phyloP scores from a whole-genome alignment of 1,140 invertebrate species.

The Pinna nobilis region DNA sequence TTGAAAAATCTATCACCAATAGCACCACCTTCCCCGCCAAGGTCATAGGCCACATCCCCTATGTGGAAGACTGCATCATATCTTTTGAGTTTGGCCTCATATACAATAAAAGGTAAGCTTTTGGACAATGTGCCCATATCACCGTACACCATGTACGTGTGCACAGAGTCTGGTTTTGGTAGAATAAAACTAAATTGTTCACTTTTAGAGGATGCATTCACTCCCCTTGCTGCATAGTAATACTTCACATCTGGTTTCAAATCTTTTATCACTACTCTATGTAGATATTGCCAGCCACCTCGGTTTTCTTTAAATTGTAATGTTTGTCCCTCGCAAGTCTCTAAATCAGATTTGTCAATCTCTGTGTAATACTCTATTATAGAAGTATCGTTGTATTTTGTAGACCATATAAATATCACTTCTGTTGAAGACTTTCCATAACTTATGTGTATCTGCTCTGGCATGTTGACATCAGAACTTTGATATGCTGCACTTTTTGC shows the following conservation, averaged over 20 bases:
- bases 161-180: slow-evolving; percentile 32
- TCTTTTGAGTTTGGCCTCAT: slow-evolving; percentile 83
- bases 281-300: slow-evolving; percentile 51
- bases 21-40: slow-evolving; percentile 63
- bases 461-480: slow-evolving; percentile 9
- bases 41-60: slow-evolving; percentile 77
- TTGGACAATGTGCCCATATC: slow-evolving; percentile 92
- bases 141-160: slow-evolving; percentile 86
- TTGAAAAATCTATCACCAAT: slow-evolving; percentile 72
- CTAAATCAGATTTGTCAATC: slow-evolving; percentile 24
- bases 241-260: slow-evolving; percentile 54
- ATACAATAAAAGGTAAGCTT: slow-evolving; percentile 85
- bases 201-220: slow-evolving; percentile 41
- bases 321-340: slow-evolving; percentile 32
- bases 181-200: slow-evolving; percentile 56
- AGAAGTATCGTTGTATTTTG: slow-evolving; percentile 41
- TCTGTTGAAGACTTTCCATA: slow-evolving; percentile 59
- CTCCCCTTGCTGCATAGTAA: slow-evolving; percentile 52
- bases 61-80: slow-evolving; percentile 93
- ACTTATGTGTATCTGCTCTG: slow-evolving; percentile 61
- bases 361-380: slow-evolving; percentile 55
- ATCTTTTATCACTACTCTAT: slow-evolving; percentile 53
- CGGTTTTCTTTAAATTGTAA: slow-evolving; percentile 44
- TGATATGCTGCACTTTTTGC: too few relatives aligned
- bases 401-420: slow-evolving; percentile 63